phyloP scores from a whole-genome alignment of 2,113 vertebrate species.

The Cyphomyrus discorhynchus region DNA sequence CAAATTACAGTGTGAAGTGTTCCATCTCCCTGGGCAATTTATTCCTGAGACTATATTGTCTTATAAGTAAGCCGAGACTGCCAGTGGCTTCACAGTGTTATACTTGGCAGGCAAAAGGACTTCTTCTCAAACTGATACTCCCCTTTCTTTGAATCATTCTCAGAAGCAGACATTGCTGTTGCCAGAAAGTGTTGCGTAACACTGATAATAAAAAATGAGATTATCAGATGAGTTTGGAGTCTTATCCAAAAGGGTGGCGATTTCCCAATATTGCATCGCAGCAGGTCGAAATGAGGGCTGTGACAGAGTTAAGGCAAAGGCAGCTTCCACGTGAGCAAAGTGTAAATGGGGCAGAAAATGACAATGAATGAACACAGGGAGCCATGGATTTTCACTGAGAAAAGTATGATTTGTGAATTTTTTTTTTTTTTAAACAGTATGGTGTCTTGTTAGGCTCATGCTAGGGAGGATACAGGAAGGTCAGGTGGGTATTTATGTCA shows the following conservation, averaged over 20 bases:
- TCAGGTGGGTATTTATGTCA: background rate
- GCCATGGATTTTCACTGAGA: background rate
- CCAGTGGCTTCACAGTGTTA: background rate
- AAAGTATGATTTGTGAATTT: background rate
- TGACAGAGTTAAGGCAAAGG: background rate
- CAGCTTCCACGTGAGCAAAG: background rate
- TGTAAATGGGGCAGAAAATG: background rate
- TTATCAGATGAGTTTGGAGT: background rate
- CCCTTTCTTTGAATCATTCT: background rate
- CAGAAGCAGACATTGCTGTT: background rate
- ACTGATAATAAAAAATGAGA: background rate
- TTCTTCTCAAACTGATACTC: background rate
- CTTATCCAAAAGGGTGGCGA: background rate
- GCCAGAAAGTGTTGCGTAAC: background rate
- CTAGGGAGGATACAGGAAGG: background rate
- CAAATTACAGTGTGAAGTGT: background rate
- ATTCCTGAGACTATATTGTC: background rate
- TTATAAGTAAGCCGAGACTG: background rate
- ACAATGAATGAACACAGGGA: background rate
- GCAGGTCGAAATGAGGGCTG: background rate
- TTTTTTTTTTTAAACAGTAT: background rate
- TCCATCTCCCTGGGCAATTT: background rate
- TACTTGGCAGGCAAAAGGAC: background rate
- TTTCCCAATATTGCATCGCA: background rate
- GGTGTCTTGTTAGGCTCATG: background rate